These are phyloP conservation scores for Drosophila littoralis DNA, from an alignment of 1,140 invertebrate species.

Conservation along the genomic window DNA sequence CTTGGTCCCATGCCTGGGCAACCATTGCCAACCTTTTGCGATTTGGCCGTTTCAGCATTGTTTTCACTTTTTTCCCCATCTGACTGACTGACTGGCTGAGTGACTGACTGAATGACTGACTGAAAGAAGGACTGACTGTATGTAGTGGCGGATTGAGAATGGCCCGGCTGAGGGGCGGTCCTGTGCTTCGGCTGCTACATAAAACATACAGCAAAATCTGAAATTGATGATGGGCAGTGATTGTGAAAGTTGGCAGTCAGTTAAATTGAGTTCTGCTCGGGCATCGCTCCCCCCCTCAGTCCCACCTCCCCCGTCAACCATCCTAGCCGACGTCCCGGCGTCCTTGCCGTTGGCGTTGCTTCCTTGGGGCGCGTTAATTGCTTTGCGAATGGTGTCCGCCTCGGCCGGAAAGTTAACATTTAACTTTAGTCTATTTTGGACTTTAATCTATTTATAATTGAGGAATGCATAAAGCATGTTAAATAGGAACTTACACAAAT, in stretches of 20 bases:
- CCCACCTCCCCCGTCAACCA: background rate
- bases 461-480: slow-evolving; percentile 82
- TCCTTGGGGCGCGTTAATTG: slow-evolving; percentile 74
- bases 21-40: slow-evolving; percentile 67
- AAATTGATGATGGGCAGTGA: slow-evolving; percentile 83
- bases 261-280: slow-evolving; percentile 76
- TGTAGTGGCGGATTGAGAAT: slow-evolving; percentile 5
- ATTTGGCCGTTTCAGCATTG: slow-evolving; percentile 59
- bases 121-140: slow-evolving; percentile 34
- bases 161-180: slow-evolving; percentile 53
- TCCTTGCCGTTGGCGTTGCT: slow-evolving; percentile 14
- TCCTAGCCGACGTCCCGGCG: slow-evolving; percentile 3
- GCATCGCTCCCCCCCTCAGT: slow-evolving; percentile 9
- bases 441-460: slow-evolving; percentile 82
- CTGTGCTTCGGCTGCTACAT: slow-evolving; percentile 56
- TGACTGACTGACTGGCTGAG: slow-evolving; percentile 7
- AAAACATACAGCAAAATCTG: slow-evolving; percentile 83
- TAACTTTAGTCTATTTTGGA: slow-evolving; percentile 82
- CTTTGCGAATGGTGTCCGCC: slow-evolving; percentile 81
- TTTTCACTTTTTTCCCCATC: slow-evolving; percentile 68
- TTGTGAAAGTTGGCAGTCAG: slow-evolving; percentile 82
- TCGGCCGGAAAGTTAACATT: slow-evolving; percentile 81
- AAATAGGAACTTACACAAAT: slow-evolving; percentile 82
- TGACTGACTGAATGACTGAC: slow-evolving; percentile 12
- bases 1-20: slow-evolving; percentile 60